Base-by-base conservation (phyloP, 2,797 vertebrate species). In the Anabacerthia variegaticeps region DNA sequence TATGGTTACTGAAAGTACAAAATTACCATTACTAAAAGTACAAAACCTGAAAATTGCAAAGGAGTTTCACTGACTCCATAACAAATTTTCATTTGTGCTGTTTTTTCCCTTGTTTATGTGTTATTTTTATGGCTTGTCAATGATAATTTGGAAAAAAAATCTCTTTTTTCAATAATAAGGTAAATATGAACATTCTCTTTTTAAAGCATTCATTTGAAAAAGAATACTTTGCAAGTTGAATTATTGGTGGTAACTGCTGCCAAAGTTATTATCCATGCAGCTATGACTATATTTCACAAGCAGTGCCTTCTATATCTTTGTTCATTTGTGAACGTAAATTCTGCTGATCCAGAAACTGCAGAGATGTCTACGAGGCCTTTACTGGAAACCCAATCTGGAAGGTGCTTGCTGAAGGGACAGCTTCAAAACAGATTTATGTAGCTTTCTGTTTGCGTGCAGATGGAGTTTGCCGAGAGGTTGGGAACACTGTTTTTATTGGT, bases 371-470 rank as follows among this genome's bases (percentile, higher is more conserved):
- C 14, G 20, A 54, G 68, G 19, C 27, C 49, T 48, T 39, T 1
- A 2, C 28, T 76, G 46, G 81, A 94, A 86, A 59, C 7, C 11
- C 49, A 65, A 2, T 13, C 37, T 80, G 39, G 61, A 94, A 80
- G 86, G 65, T 95, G 49, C 55, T 69, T 62, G 34, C 87, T 30
- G 44, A 66, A 36, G 30, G 52, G 49, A 56, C 63, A 82, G 80
- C 61, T 92, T 89, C 1, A 1, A 89, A 91, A 58, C 66, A 77
- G 66, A 89, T 93, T 96, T 88, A 75, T 58, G 54, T 41, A 62
- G 61, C 24, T 58, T 83, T 93, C 62, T 69, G 75, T 76, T 82
- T 86, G 85, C 48, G 2, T 89, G 87, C 91, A 85, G 81, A 93
- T 80, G 73, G 52, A 85, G 79, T 54, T 65, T 48, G 41, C 69